Evolutionary conservation across 2,888 invertebrate genomes (phyloP), one percentile per base, ranked within the genome.

Genomic region (Agrilus biguttatus): DNA sequence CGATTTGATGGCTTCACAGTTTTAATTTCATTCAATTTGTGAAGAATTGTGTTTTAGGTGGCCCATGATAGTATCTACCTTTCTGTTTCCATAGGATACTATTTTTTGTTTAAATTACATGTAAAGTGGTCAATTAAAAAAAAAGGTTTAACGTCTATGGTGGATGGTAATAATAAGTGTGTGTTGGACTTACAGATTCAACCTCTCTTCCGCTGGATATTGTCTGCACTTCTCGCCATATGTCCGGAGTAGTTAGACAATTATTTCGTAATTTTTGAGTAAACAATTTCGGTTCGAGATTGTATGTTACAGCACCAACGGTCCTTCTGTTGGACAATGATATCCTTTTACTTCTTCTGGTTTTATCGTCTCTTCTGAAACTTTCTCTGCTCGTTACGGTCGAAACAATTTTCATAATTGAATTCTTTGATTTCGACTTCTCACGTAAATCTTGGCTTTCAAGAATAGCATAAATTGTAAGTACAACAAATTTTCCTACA

Each of bases 231-330:
- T 75, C 74, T 53, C 78, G 71, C 82, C 82, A 82, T 56, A 81
- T 71, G 59, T 82, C 81, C 4, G 79, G 78, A 5, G 80, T 81
- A 8, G 77, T 76, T 44, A 74, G 72, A 45, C 74, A 66, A 45
- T 72, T 70, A 51, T 75, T 75, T 47, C 69, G 70, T 41, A 77
- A 69, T 62, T 75, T 75, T 47, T 73, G 72, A 37, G 70, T 73
- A 55, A 81, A 81, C 49, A 74, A 65, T 53, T 75, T 77, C 2
- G 71, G 68, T 51, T 81, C 80, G 45, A 81, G 72, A 51, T 77
- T 74, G 65, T 80, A 78, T 2, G 80, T 80, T 5, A 78, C 78
- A 1, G 77, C 78, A 1, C 82, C 82, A 1, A 81, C 67, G 1
- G 78, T 78, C 49, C 79, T 67, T 48, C 80, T 67, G 54, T 78